A percentile compares a stretch with the other conserved stretches of the same genome.
Evolutionary conservation across 2,113 vertebrate species (phyloP).

Genomic region (Eidolon helvum): DNA sequence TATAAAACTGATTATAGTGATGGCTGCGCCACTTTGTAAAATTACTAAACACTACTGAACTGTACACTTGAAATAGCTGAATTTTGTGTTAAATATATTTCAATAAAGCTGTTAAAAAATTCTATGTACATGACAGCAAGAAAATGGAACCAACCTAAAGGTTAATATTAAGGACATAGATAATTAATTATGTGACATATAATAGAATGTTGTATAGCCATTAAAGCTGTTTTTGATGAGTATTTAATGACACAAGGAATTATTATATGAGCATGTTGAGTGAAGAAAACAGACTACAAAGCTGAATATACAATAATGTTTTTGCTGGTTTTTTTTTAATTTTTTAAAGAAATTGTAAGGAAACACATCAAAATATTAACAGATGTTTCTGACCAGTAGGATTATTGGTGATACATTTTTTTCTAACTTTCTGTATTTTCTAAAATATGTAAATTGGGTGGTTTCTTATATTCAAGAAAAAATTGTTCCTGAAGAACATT

Average conservation of each 20-base stretch:
- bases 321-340: neutral
- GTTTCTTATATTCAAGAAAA: neutral
- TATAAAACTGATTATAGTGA: neutral
- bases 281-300: neutral
- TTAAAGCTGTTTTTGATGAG: neutral
- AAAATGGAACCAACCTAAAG: neutral
- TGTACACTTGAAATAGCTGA: neutral
- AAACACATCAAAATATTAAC: neutral
- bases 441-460: neutral
- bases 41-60: neutral
- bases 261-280: neutral
- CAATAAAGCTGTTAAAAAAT: neutral
- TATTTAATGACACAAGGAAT: neutral
- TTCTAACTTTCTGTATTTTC: neutral
- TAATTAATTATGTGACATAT: neutral
- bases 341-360: neutral
- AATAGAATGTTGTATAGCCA: neutral
- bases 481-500: neutral
- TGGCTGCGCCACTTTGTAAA: neutral
- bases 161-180: neutral
- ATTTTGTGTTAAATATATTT: neutral
- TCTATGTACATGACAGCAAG: neutral
- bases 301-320: neutral
- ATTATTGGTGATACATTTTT: neutral
- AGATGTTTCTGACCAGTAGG: neutral